Percentiles rank a stretch among this genome's conserved stretches.
Conservation (phyloP, 2,113 vertebrate genomes). For the Thalassoma bifasciatum region DNA sequence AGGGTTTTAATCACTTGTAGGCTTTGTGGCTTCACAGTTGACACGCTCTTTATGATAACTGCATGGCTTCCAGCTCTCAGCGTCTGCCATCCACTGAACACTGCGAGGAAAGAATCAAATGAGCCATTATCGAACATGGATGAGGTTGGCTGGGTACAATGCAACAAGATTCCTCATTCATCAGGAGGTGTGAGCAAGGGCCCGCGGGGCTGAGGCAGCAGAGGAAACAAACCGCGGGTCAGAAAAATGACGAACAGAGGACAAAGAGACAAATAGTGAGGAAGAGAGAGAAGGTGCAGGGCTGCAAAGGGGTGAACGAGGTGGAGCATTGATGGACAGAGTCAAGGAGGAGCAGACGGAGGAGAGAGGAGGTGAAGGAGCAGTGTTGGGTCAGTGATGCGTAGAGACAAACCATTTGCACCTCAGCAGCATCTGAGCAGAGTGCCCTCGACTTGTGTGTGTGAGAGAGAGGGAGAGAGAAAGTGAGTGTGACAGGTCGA, state of each 20-base stretch:
- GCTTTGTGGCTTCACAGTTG: slow-evolving; percentile 75
- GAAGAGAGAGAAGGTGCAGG: slow-evolving; percentile 20
- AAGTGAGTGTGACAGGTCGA: slow-evolving; percentile 38
- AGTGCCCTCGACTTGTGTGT: slow-evolving; percentile 58
- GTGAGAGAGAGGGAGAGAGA: slow-evolving; percentile 9
- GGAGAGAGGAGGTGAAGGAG: slow-evolving; percentile 70
- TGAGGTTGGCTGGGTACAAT: slow-evolving; percentile 63
- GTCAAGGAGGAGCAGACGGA: slow-evolving; percentile 74
- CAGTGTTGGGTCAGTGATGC: slow-evolving; percentile 70
- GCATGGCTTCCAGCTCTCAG: slow-evolving; percentile 57
- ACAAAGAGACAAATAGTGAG: slow-evolving; percentile 54
- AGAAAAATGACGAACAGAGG: slow-evolving; percentile 50
- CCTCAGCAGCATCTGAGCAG: slow-evolving; percentile 70
- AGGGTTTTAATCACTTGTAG: slow-evolving; percentile 82
- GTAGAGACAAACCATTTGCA: slow-evolving; percentile 78
- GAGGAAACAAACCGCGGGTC: slow-evolving; percentile 46
- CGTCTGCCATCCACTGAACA: slow-evolving; percentile 46
- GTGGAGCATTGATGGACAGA: slow-evolving; percentile 72
- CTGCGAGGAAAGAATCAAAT: slow-evolving; percentile 63
- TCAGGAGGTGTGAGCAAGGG: slow-evolving; percentile 44
- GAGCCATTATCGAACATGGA: slow-evolving; percentile 69
- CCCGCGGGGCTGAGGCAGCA: slow-evolving; percentile 20
- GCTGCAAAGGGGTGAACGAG: slow-evolving; percentile 55
- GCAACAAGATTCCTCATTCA: slow-evolving; percentile 63
- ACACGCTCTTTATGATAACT: slow-evolving; percentile 76